phyloP scores from a whole-genome alignment of 2,797 vertebrate genomes.

The Myotis daubentonii region DNA sequence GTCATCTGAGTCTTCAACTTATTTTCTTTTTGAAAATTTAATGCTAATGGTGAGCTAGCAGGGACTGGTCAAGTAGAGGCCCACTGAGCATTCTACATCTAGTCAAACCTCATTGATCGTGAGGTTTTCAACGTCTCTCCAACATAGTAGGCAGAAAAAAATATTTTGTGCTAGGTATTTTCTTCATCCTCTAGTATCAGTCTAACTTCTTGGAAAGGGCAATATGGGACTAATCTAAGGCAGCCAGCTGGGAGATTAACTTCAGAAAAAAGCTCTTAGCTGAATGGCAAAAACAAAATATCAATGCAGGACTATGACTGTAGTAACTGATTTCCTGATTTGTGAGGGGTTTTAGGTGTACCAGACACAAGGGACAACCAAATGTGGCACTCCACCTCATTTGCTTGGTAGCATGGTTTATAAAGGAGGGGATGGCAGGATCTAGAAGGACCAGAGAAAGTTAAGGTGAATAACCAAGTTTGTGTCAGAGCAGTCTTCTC shows the following conservation, averaged over 20 bases:
- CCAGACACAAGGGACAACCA: not conserved
- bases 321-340: not conserved
- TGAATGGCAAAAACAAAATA: not conserved
- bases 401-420: not conserved
- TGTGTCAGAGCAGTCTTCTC: not conserved
- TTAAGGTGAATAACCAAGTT: not conserved
- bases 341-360: not conserved
- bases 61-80: not conserved
- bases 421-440: not conserved
- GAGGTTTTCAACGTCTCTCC: not conserved
- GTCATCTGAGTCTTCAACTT: not conserved
- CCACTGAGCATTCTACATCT: fast-evolving
- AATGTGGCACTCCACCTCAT: not conserved
- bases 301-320: not conserved
- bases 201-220: not conserved
- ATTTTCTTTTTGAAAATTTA: not conserved
- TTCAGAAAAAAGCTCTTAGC: not conserved
- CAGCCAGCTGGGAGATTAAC: not conserved
- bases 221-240: not conserved
- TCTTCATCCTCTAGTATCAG: not conserved
- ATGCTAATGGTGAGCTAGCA: not conserved
- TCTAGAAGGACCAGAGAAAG: not conserved
- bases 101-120: not conserved
- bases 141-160: not conserved
- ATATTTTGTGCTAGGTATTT: not conserved